Conservation (phyloP, 2,888 invertebrate species). For the Hedya salicella region DNA sequence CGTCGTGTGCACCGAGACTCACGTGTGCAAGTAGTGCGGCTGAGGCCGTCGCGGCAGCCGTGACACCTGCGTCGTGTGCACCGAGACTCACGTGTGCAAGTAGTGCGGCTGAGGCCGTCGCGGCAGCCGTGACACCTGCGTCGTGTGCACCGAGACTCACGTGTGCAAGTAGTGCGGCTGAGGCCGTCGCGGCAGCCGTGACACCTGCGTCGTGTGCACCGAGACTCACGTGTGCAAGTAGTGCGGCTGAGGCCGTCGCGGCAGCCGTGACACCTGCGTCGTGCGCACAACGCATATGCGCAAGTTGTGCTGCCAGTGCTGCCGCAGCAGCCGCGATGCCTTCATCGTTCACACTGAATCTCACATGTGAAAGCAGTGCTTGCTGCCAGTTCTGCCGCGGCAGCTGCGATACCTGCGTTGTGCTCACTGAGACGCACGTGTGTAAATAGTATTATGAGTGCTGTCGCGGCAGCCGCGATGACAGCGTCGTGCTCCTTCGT, state of each 20-base stretch:
- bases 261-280: conserved; percentile 93
- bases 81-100: no score
- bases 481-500: no score
- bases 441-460: conserved; percentile 91
- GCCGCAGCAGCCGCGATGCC: conserved; percentile 95
- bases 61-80: no score
- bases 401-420: conserved; percentile 94
- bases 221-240: conserved; percentile 94
- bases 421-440: conserved; percentile 90
- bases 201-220: conserved; percentile 91
- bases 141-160: conserved; percentile 90
- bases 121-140: conserved; percentile 96
- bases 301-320: conserved; percentile 98
- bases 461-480: no score
- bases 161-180: conserved; percentile 92
- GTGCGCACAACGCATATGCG: conserved; percentile 92
- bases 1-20: conserved; percentile 89
- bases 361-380: conserved; percentile 92
- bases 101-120: conserved; percentile 99
- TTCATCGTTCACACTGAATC: conserved; percentile 91
- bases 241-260: conserved; percentile 95
- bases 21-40: conserved; percentile 91
- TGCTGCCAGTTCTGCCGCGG: no score
- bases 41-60: no score
- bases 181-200: conserved; percentile 97